Conservation (phyloP, 2,797 vertebrate species). For the Antennarius maculatus region DNA sequence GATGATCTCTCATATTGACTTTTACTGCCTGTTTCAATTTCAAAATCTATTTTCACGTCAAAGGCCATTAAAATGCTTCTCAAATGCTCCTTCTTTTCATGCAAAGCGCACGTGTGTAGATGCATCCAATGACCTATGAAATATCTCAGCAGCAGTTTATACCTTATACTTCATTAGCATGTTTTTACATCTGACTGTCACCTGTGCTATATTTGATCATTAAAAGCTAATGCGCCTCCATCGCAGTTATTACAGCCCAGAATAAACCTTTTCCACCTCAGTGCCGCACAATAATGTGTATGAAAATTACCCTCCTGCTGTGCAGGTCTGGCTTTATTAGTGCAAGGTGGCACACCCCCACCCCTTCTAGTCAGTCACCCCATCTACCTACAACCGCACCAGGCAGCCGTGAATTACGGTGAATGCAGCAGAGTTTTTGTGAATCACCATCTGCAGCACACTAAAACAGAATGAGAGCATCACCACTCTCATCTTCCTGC, state of each 20-base stretch:
- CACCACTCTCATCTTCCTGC: neutral
- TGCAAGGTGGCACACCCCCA: constrained; percentile 12
- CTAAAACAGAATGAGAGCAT: constrained; percentile 22
- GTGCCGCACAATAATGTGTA: constrained; percentile 1
- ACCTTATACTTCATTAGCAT: neutral
- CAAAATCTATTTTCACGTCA: neutral
- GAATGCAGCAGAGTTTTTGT: no score
- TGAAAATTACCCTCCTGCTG: constrained; percentile 37
- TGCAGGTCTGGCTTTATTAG: constrained; percentile 30
- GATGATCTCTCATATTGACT: neutral
- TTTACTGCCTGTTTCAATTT: neutral
- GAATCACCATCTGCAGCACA: no score
- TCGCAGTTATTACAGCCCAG: constrained; percentile 4
- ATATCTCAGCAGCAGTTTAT: neutral
- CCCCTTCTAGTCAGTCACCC: constrained; percentile 14
- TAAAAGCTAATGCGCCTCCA: neutral
- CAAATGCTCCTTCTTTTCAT: neutral
- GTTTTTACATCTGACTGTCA: no score
- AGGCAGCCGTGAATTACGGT: constrained; percentile 7
- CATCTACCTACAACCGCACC: constrained; percentile 27
- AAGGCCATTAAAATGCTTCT: neutral
- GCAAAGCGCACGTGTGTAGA: neutral
- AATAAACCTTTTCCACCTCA: constrained; percentile 13
- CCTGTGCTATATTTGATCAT: no score
- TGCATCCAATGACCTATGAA: neutral